phyloP scores from a whole-genome alignment of 2,113 vertebrate genomes.

The Sander vitreus region DNA sequence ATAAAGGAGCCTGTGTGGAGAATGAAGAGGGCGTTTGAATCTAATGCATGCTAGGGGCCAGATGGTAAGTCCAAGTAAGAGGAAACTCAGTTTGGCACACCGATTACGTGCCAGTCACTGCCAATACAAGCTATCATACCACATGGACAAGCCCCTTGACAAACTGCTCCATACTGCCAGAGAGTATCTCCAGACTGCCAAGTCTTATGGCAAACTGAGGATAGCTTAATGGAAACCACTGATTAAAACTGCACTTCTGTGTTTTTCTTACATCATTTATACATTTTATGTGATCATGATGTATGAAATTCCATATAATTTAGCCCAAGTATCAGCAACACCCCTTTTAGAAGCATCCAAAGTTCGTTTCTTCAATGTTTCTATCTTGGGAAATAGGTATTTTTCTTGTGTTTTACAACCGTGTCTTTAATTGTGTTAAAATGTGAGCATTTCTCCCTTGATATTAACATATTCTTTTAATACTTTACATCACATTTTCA shows the following conservation, averaged over 20 bases:
- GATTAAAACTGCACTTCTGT: conserved; percentile 46
- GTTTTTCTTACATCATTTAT: conserved; percentile 64
- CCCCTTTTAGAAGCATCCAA: conserved; percentile 42
- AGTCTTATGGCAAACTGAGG: conserved; percentile 55
- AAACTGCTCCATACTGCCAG: conserved; percentile 26
- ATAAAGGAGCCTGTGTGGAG: conserved; percentile 68
- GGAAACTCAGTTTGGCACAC: conserved; percentile 66
- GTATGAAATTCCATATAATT: conserved; percentile 51
- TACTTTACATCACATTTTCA: background rate
- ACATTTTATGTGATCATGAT: conserved; percentile 51
- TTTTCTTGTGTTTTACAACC: conserved; percentile 42
- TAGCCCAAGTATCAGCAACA: conserved; percentile 34
- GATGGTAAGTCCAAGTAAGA: conserved; percentile 68
- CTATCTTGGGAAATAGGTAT: conserved; percentile 3
- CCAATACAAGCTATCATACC: conserved; percentile 73
- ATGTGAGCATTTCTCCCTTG: conserved; percentile 21
- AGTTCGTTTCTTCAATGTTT: conserved; percentile 25
- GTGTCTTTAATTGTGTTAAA: conserved; percentile 26
- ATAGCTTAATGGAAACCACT: conserved; percentile 64
- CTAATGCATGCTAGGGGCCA: conserved; percentile 47
- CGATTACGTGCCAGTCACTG: conserved; percentile 57
- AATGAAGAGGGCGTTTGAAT: conserved; percentile 59
- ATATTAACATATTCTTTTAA: conserved; percentile 4
- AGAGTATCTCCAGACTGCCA: conserved; percentile 52
- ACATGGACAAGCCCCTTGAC: conserved; percentile 58